Conservation (phyloP, 2,888 invertebrate species). For the Morinoia aosen region DNA sequence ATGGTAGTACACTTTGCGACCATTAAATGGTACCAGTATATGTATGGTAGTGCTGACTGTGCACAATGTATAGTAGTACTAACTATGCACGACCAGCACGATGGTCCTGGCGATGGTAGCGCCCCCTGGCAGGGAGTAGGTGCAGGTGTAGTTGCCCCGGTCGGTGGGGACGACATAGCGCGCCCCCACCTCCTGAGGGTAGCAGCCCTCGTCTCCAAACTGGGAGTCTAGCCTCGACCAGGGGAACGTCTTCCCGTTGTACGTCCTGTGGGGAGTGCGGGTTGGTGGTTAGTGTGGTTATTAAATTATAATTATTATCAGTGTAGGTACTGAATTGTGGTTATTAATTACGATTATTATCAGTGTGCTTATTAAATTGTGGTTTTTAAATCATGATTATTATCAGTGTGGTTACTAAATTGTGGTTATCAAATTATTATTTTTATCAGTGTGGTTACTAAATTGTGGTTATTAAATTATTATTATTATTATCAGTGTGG, state of each 20-base stretch:
- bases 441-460: too few relatives aligned
- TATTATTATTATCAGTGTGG: too few relatives aligned
- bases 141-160: constrained; percentile 31
- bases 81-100: not conserved
- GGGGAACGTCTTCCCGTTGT: not conserved
- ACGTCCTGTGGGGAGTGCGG: not conserved
- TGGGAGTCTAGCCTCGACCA: constrained; percentile 8
- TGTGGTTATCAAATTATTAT: not conserved
- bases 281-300: not conserved
- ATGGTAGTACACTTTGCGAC: too few relatives aligned
- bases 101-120: not conserved
- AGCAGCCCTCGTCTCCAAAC: constrained; percentile 39
- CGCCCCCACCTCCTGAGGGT: not conserved
- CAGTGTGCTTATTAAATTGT: not conserved
- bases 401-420: too few relatives aligned
- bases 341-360: too few relatives aligned
- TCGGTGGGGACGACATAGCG: not conserved
- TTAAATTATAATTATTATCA: not conserved
- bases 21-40: too few relatives aligned
- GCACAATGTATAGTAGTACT: not conserved
- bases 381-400: not conserved
- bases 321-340: not conserved
- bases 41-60: not conserved
- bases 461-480: not conserved
- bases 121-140: not conserved